Percentiles rank a stretch among this genome's conserved stretches.
Evolutionary conservation across 2,113 vertebrate species (phyloP).

Genomic region (Nannospalax galili): DNA sequence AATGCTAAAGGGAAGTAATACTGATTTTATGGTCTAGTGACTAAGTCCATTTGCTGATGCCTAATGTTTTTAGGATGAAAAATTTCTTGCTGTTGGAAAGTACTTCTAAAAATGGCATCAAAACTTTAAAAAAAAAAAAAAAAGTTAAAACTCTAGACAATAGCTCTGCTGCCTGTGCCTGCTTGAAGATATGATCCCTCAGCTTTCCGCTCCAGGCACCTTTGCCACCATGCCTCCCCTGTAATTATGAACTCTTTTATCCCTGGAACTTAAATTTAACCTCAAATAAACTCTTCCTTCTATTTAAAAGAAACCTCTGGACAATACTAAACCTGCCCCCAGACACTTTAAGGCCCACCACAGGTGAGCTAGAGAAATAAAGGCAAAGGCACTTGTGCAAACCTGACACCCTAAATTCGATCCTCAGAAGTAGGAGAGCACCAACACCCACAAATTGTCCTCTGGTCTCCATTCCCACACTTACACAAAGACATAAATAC

Average conservation of each 20-base stretch:
- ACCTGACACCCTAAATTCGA: not conserved
- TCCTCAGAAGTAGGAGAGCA: not conserved
- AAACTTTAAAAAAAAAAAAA: not conserved
- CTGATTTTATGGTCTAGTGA: not conserved
- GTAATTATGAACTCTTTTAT: too few relatives aligned
- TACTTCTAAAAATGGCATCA: constrained; percentile 33
- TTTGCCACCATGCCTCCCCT: too few relatives aligned
- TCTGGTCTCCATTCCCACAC: not conserved
- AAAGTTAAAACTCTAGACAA: not conserved
- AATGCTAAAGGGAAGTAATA: constrained; percentile 8
- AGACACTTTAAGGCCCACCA: not conserved
- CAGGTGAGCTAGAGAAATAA: not conserved
- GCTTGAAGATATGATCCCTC: too few relatives aligned
- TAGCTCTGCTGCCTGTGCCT: not conserved
- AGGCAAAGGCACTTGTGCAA: not conserved
- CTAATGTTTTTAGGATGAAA: constrained; percentile 32
- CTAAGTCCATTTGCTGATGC: not conserved
- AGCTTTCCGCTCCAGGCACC: too few relatives aligned
- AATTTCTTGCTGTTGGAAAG: not conserved
- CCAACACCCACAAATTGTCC: not conserved
- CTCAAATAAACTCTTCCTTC: too few relatives aligned
- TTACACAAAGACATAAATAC: too few relatives aligned
- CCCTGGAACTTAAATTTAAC: too few relatives aligned
- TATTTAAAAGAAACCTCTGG: not conserved
- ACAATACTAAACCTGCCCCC: not conserved